Base-by-base conservation (phyloP, 2,797 vertebrate species). In the Enteromius unitaeniatus region DNA sequence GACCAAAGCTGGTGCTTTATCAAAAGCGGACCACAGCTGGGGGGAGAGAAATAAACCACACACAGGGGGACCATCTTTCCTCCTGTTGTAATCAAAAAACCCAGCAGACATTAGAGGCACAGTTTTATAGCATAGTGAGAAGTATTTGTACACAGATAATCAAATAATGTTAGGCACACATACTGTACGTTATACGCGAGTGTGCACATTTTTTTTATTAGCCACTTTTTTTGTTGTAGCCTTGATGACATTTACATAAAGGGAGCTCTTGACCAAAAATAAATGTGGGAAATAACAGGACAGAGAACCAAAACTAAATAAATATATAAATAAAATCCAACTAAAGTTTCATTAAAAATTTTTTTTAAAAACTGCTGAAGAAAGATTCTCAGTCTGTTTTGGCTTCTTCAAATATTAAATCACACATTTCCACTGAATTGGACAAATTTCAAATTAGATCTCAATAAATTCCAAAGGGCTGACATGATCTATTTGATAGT, bases 361-460 rank as follows among this genome's bases (percentile, higher is more conserved):
- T n/a, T n/a, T n/a, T n/a, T n/a, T n/a, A 40, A 45, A 45, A 45
- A 45, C 2, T 10, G 19, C 21, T 79, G 21, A 40, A 40, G 34
- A 70, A 69, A 26, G 9, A 53, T 17, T 42, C 21, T 17, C 23
- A 1, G n/a, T 70, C 51, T 58, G n/a, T 80, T 34, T n/a, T 17
- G 31, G 14, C 37, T 26, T 72, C 51, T 60, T 72, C 19, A 81
- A 72, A 60, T 72, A 45, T 80, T 80, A 19, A n/a, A 80, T 55
- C n/a, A 8, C 51, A 58, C 3, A 47, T 72, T 72, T n/a, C 37
- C 26, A 60, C 17, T 28, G 14, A 79, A 69, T 28, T 79, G 15
- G 7, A 40, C 0, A 42, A 21, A 53, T 7, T 55, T 28, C 2
- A 21, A 60, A 58, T 42, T 58, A 14, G 34, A 58, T 37, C 10